phyloP scores from a whole-genome alignment of 2,797 vertebrate genomes.

The Schizopygopsis pylzovi region DNA sequence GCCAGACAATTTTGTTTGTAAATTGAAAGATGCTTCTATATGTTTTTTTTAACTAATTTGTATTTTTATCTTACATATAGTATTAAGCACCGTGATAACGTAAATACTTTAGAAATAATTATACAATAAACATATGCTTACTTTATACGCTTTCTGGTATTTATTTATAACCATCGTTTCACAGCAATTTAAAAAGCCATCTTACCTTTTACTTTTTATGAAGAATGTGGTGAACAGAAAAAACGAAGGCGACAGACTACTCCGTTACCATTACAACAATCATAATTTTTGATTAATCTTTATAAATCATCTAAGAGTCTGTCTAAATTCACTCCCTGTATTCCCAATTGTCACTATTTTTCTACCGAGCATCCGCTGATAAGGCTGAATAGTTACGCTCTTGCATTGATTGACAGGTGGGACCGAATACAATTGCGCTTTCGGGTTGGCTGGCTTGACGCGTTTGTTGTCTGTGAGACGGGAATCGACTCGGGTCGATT shows the following conservation, averaged over 20 bases:
- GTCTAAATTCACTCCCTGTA: background rate
- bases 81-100: background rate
- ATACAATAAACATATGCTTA: background rate
- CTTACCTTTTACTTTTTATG: conserved; percentile 50
- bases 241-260: background rate
- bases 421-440: conserved; percentile 52
- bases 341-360: conserved; percentile 24
- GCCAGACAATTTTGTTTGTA: background rate
- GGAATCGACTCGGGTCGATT: background rate
- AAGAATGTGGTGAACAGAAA: background rate
- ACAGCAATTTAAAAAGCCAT: conserved; percentile 19
- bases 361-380: conserved; percentile 67
- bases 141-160: background rate
- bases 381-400: conserved; percentile 64
- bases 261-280: background rate
- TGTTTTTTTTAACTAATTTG: background rate
- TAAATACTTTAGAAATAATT: background rate
- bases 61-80: background rate
- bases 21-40: background rate
- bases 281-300: background rate
- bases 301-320: background rate
- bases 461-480: background rate
- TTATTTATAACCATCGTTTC: background rate
- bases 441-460: conserved; percentile 52
- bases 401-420: conserved; percentile 78